Conservation (phyloP, 2,797 vertebrate genomes). For the Sebastes steindachneri region DNA sequence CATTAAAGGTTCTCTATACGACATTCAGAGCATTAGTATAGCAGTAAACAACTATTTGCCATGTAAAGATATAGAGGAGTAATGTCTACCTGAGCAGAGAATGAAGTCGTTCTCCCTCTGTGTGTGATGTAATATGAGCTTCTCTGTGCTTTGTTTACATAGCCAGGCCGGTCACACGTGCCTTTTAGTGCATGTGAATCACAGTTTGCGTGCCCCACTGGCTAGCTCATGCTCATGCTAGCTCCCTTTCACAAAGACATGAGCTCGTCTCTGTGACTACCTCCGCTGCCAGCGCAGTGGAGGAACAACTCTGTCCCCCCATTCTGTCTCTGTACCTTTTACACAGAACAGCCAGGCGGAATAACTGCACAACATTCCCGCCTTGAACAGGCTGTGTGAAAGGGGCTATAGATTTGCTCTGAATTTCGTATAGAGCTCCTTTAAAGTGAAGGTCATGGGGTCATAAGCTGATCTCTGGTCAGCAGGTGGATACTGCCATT, state of each 20-base stretch:
- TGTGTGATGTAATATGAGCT: background rate
- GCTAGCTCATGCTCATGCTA: too few relatives aligned
- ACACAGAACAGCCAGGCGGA: too few relatives aligned
- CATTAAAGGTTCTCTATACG: background rate
- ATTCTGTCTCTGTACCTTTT: too few relatives aligned
- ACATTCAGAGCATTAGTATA: background rate
- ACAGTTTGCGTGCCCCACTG: too few relatives aligned
- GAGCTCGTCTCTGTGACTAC: too few relatives aligned
- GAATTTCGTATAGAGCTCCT: background rate
- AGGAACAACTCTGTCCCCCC: too few relatives aligned
- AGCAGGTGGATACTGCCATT: slow-evolving; percentile 44
- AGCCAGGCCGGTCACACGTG: accelerated
- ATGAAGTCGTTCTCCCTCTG: background rate
- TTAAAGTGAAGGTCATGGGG: slow-evolving; percentile 15
- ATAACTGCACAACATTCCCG: accelerated
- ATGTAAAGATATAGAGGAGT: background rate
- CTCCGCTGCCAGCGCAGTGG: too few relatives aligned
- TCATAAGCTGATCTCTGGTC: slow-evolving; percentile 23
- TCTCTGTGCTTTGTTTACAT: too few relatives aligned
- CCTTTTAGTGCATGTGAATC: too few relatives aligned
- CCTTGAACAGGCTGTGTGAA: too few relatives aligned
- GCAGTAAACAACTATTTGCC: background rate
- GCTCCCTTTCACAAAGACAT: too few relatives aligned
- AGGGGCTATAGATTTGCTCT: background rate
- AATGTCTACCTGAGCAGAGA: background rate